Evolutionary conservation across 30 jellyfish, hydroid and myxozoan species (phyloP).

Genomic region (Aurelia sp.): DNA sequence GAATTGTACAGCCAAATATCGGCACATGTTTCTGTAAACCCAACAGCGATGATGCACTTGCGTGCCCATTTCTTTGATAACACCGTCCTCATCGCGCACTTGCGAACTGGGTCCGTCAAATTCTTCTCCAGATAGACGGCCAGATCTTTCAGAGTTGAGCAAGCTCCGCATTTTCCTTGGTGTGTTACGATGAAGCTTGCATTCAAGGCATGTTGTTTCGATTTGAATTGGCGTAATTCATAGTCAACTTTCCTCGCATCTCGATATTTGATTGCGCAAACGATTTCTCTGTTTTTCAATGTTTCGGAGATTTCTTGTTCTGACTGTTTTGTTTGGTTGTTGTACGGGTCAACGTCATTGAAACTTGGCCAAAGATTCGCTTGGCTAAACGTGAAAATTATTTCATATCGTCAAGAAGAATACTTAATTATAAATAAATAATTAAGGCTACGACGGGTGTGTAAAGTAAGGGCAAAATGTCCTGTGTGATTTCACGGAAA

Average conservation of each 20-base stretch:
- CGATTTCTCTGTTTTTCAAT: slow-evolving; percentile 44
- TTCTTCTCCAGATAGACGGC: slow-evolving; percentile 64
- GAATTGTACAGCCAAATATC: slow-evolving; percentile 68
- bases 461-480: no score
- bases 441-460: no score
- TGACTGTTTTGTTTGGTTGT: slow-evolving; percentile 58
- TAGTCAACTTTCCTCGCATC: slow-evolving; percentile 21
- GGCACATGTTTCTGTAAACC: slow-evolving; percentile 60
- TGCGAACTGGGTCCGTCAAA: slow-evolving; percentile 68
- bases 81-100: slow-evolving; percentile 47
- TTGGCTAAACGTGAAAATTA: slow-evolving; percentile 19
- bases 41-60: slow-evolving; percentile 35
- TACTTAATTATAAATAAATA: no score
- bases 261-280: slow-evolving; percentile 59
- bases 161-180: slow-evolving; percentile 78
- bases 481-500: no score
- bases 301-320: slow-evolving; percentile 36
- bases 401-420: no score
- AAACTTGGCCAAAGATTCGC: slow-evolving; percentile 56
- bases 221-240: slow-evolving; percentile 47
- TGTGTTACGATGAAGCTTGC: slow-evolving; percentile 70
- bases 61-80: slow-evolving; percentile 46
- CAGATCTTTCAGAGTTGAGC: slow-evolving; percentile 57
- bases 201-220: slow-evolving; percentile 31
- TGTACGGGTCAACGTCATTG: slow-evolving; percentile 59